Evolutionary conservation across 2,888 invertebrate species (phyloP), one percentile per base, ranked within the genome.

Genomic region (Pseudococcus jackbeardsleyi): DNA sequence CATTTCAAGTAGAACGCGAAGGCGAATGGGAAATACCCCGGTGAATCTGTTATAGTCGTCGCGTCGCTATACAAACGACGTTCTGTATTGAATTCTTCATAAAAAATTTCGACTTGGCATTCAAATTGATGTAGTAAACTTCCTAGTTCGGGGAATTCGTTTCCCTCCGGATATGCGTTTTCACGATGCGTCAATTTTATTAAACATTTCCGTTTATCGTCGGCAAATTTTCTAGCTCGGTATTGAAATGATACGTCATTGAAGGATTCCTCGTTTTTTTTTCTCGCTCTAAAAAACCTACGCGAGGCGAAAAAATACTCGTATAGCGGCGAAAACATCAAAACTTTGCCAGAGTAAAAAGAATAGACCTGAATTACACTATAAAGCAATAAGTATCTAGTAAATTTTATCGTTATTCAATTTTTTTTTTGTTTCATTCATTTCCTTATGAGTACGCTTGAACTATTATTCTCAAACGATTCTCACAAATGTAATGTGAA

Each of bases 401-500:
- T 33, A 72, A 72, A 72, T 72, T 72, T 33, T 72, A 26, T 72
- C 72, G 72, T 72, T 39, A 39, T 26, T 72, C 39, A 33, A 72
- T 39, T 72, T 39, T 33, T 39, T 33, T 72, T 39, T 15, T 72
- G 72, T 72, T 72, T 72, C 72, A 72, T 72, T 72, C 17, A 33
- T 72, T 72, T 72, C 39, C 72, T 26, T 39, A 39, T 72, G 39
- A 72, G 72, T 72, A 33, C 72, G 33, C 72, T 39, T 17, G 33
- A 39, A 33, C 15, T 33, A 33, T 72, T 39, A 72, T 72, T 39
- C 33, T 72, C 33, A 72, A 72, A 72, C 72, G 72, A 72, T 33
- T 72, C 39, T 72, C 39, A 72, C 72, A 26, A 72, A 72, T 72
- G 72, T 72, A 39, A 72, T 72, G 72, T 33, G 72, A 72, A 72